Evolutionary conservation across 1,140 invertebrate species (phyloP), one percentile per base, ranked within the genome.

Genomic region (Zaprionus africanus): DNA sequence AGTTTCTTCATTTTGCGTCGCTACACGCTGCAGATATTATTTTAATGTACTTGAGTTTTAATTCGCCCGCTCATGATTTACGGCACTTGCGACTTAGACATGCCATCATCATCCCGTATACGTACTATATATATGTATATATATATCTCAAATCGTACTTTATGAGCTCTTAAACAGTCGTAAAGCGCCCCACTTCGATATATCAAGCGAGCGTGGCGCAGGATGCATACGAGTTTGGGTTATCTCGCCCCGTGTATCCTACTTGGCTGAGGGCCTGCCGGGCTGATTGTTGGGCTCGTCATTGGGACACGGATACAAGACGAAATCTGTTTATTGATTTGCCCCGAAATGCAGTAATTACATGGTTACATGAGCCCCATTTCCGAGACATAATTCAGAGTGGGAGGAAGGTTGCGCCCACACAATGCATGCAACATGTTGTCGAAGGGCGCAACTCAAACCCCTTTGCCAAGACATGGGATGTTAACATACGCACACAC

Each of bases 31-130:
- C 63, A 76, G 72, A 83, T 83, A 78, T 83, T 60, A 60, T 67
- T 68, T 76, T 80, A 83, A 86, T 86, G 80, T 79, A 61, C 80
- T 80, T 88, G 69, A 87, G 80, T 81, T 88, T 87, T 90, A 90
- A 87, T 90, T 87, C 72, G 67, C 68, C 46, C 43, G 36, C 67
- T 58, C 54, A 49, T 90, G 85, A 87, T 90, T 87, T 87, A 87
- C 51, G 49, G 66, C 74, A 61, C 61, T 65, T 51, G 62, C 36
- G 49, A 43, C 56, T 36, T 46, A 69, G 58, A 61, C 59, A 61
- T 41, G 61, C 79, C 62, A 81, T 81, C 79, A 81, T 57, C 46
- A 19, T 51, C 9, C 7, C 17, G 19, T 51, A 49, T 34, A 11
- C 9, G 31, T 34, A 34, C 2, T 34, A 9, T 11, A 12, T 2